Base-by-base conservation (phyloP, 2,888 invertebrate genomes). In the Drosophila hamatofila region DNA sequence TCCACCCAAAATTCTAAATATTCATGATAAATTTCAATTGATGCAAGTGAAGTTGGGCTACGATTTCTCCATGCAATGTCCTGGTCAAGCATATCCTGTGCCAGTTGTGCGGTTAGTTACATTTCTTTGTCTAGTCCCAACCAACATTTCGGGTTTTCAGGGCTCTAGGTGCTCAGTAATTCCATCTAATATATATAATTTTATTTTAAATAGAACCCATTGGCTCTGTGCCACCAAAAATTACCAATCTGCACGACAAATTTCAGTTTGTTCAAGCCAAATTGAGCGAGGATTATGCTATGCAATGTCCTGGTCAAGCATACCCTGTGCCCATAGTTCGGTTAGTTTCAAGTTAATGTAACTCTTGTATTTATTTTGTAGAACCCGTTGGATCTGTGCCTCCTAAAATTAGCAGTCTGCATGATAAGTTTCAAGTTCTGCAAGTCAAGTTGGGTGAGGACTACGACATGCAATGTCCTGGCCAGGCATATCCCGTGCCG, bases 291-390 rank as follows among this genome's bases (percentile, higher is more conserved):
- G 94, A 94, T 90, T 93, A 95, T 84, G 94, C 95, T 35, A 93
- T 96, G 89, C 93, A 95, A 86, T 96, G 96, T 93, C 96, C 96
- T 68, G 96, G 96, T n/a, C 96, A 96, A 92, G 96, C 95, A 41
- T 96, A 94, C 93, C 96, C 96, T 59, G 95, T 96, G 83, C 96
- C 96, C 86, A 92, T 94, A 78, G 95, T 95, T 94, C 95, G 96
- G 96, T 92, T 73, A 67, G 79, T 82, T 54, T 5, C 1, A 0
- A 12, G 2, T 8, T 9, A 18, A 23, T 56, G 8, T 7, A 7
- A 0, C 8, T 7, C 6, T 44, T 14, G 3, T 44, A 21, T 33
- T 1, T 37, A 11, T 49, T 6, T 21, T 7, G 3, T 48, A 93
- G 93, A 94, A 85, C 94, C 94, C 0, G 76, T 92, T 62, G 92